Evolutionary conservation across 2,888 invertebrate species (phyloP).

Genomic region (Lutraria lutraria): DNA sequence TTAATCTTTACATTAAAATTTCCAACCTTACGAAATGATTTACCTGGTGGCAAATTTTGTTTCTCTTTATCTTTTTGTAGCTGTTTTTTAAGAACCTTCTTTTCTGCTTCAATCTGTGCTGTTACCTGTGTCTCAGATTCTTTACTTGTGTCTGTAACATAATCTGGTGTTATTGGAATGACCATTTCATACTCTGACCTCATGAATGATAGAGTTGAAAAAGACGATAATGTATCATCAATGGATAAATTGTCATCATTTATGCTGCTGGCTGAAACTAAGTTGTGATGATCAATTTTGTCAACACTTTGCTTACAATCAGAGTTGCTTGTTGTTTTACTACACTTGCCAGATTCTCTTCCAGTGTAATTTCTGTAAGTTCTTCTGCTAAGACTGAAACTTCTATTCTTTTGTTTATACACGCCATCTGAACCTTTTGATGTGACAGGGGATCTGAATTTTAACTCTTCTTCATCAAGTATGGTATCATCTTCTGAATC

Average conservation of each 20-base stretch:
- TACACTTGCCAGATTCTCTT: not conserved
- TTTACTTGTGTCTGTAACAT: conserved; percentile 39
- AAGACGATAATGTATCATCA: conserved; percentile 23
- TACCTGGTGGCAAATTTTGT: conserved; percentile 28
- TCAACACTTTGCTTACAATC: not conserved
- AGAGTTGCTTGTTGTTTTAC: not conserved
- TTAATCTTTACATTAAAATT: conserved; percentile 45
- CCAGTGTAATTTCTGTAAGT: not conserved
- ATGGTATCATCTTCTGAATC: not conserved
- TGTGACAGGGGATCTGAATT: not conserved
- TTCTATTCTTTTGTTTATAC: not conserved
- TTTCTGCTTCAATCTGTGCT: conserved; percentile 48
- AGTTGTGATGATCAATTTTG: not conserved
- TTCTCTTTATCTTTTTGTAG: conserved; percentile 41
- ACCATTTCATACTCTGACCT: conserved; percentile 32
- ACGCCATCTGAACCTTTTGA: not conserved
- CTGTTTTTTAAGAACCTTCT: conserved; percentile 46
- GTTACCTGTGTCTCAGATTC: conserved; percentile 27
- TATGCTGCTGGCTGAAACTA: not conserved
- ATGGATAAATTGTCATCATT: not conserved
- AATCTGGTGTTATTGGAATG: conserved; percentile 31
- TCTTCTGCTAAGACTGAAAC: conserved; percentile 9
- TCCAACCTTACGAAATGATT: conserved; percentile 50
- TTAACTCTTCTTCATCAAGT: not conserved
- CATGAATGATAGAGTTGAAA: conserved; percentile 37